These are phyloP conservation scores for Zaprionus vittiger DNA, from an alignment of 1,140 invertebrate species.

Conservation along the genomic window DNA sequence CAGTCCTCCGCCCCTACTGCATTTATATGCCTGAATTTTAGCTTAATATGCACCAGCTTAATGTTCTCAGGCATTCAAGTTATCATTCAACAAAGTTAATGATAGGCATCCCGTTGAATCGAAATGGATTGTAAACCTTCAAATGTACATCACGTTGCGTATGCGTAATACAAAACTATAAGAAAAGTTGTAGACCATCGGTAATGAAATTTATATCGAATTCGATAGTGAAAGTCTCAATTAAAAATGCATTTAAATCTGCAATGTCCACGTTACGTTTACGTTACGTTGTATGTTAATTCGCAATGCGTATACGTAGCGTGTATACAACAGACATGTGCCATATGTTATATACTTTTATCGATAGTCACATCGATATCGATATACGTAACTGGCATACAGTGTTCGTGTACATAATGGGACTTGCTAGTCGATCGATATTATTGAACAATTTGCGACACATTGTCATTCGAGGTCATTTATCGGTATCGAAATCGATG, in stretches of 20 bases:
- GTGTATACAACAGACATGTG: background rate
- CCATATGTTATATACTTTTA: background rate
- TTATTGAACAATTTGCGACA: background rate
- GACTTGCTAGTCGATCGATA: background rate
- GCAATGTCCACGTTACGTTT: background rate
- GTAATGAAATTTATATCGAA: background rate
- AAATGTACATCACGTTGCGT: too few species aligned
- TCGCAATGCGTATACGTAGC: background rate
- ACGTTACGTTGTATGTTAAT: background rate
- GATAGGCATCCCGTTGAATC: too few species aligned
- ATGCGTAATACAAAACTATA: too few species aligned
- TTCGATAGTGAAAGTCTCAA: background rate
- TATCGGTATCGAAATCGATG: background rate
- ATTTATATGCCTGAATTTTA: background rate
- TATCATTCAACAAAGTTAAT: background rate
- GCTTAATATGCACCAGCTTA: background rate
- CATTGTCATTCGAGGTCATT: background rate
- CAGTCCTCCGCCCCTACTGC: background rate
- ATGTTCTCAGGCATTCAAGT: background rate
- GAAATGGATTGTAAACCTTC: too few species aligned
- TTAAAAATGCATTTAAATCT: background rate
- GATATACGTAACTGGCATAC: background rate
- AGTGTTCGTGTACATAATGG: background rate
- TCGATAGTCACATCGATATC: background rate
- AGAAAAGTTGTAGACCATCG: too few species aligned